A percentile compares a stretch with the other conserved stretches of the same genome.
These are phyloP conservation scores for Drosophila subobscura DNA, from an alignment of 1,140 invertebrate species.

Conservation along the genomic window DNA sequence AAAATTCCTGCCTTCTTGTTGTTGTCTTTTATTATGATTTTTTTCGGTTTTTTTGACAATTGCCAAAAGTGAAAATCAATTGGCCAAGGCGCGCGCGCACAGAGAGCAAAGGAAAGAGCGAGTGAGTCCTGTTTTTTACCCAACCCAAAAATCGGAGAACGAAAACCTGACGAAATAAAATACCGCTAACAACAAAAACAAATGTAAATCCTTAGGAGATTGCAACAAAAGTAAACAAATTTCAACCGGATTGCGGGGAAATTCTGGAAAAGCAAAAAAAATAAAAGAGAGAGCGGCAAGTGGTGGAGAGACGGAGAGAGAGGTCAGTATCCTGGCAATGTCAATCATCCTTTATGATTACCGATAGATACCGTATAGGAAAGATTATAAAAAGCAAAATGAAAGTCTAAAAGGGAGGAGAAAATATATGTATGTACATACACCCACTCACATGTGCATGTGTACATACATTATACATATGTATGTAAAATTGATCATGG, in stretches of 20 bases:
- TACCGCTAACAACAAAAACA: conserved; percentile 33
- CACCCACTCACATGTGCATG: no score
- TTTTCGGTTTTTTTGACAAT: conserved; percentile 57
- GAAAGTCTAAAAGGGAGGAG: no score
- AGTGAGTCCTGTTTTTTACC: conserved; percentile 46
- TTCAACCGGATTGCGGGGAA: conserved; percentile 43
- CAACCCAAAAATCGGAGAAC: conserved; percentile 48
- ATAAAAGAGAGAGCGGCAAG: conserved; percentile 36
- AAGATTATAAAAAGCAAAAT: no score
- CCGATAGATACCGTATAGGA: conserved; percentile 12
- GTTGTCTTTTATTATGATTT: conserved; percentile 54
- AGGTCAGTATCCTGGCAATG: conserved; percentile 50
- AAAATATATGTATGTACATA: no score
- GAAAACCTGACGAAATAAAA: conserved; percentile 66
- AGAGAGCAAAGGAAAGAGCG: conserved; percentile 35
- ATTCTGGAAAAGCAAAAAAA: conserved; percentile 15
- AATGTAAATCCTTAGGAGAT: conserved; percentile 14
- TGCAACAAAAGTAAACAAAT: conserved; percentile 72
- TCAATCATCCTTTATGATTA: not conserved
- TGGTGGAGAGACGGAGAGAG: conserved; percentile 28
- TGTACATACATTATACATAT: no score
- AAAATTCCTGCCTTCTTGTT: conserved; percentile 69
- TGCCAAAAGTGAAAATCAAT: conserved; percentile 80
- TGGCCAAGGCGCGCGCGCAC: conserved; percentile 67
- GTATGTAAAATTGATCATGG: no score